Evolutionary conservation across 2,797 vertebrate genomes (phyloP), one percentile per base, ranked within the genome.

Genomic region (Dryobates pubescens): DNA sequence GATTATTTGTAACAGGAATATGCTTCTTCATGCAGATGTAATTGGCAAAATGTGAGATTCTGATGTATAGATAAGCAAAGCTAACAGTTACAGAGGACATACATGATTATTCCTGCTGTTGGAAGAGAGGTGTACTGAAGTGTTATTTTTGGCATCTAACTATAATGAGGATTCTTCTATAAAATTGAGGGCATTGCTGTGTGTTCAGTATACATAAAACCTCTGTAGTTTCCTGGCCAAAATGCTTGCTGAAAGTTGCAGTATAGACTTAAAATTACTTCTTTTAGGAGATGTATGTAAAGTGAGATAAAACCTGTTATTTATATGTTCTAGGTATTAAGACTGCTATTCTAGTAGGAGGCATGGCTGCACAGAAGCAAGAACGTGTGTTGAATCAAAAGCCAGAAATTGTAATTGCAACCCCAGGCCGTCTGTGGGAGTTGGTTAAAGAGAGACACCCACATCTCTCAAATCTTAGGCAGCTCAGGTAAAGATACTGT

Each of bases 381-480:
- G 97, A 98, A 75, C 97, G 98, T 86, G 96, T 99, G 90, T 95
- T 99, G 56, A 99, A 98, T 87, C 98, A 96, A 61, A 97, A 97
- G 85, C 99, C 99, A 9, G 99, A 99, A 97, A 99, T 99, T 61
- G 94, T 99, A 26, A 97, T 99, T 22, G 99, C 99, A 61, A 99
- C 99, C 27, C 99, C 99, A 5, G 99, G 99, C 56, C 98, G 99
- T 17, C 94, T 99, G 82, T 99, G 99, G 99, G 99, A 99, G 91
- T 94, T 99, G 54, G 97, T 99, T 91, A 98, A 97, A 94, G 99
- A 99, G 96, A 98, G 86, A 63, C 98, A 99, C 86, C 98, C 98
- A 12, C 99, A 99, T 96, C 98, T 99, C 75, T 96, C 96, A 86
- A 98, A 98, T 95, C 97, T 99, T 61, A 97, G 97, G 69, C 98